phyloP scores from a whole-genome alignment of 2,113 vertebrate genomes.

The Falco punctatus region DNA sequence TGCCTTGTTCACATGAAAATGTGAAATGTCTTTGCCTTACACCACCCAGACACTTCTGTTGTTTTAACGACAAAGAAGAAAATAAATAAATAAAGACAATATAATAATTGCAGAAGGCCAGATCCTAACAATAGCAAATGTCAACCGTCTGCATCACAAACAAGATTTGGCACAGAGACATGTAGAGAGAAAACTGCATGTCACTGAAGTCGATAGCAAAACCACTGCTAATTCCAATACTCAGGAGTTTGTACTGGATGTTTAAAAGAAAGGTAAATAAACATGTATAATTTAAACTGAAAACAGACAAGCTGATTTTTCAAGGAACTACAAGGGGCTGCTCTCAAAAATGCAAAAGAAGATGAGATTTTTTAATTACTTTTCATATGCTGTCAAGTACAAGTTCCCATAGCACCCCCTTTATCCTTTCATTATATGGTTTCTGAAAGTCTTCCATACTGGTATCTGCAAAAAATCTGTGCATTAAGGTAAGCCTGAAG shows the following conservation, averaged over 20 bases:
- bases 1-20: background rate
- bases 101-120: background rate
- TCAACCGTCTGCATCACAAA: background rate
- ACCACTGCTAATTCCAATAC: background rate
- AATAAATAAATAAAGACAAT: background rate
- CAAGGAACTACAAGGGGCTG: background rate
- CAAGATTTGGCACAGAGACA: background rate
- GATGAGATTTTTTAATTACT: background rate
- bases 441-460: background rate
- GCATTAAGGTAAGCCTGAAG: slow-evolving; percentile 24
- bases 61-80: background rate
- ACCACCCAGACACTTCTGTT: background rate
- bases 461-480: background rate
- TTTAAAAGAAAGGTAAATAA: background rate
- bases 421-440: background rate
- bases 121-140: slow-evolving; percentile 16
- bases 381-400: background rate
- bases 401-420: background rate
- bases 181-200: background rate
- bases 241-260: background rate
- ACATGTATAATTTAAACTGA: background rate
- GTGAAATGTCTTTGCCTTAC: background rate
- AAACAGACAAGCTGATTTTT: background rate
- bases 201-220: background rate
- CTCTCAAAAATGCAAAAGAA: background rate